phyloP scores from a whole-genome alignment of 2,113 vertebrate species.

The Hucho hucho region DNA sequence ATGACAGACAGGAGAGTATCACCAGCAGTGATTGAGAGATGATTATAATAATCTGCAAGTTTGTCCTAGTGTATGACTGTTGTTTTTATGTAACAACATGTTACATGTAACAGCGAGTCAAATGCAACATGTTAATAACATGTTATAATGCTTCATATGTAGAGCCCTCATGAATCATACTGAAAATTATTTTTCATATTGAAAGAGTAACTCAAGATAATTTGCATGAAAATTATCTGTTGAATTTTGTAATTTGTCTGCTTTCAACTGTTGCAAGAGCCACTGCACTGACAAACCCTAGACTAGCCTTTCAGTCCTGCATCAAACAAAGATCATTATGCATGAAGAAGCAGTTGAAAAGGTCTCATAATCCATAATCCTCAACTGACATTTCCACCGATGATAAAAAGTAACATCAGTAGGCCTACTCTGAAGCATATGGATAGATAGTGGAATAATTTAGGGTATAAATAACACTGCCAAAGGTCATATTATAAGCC shows the following conservation, averaged over 20 bases:
- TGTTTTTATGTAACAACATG: too few species aligned
- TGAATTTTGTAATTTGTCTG: not conserved
- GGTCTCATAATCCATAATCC: not conserved
- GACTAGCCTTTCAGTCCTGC: not conserved
- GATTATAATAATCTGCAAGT: not conserved
- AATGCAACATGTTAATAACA: too few species aligned
- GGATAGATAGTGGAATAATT: conserved; percentile 32
- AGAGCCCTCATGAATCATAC: too few species aligned
- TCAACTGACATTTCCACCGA: conserved; percentile 15
- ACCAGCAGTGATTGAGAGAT: conserved; percentile 2
- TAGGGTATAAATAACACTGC: conserved; percentile 22
- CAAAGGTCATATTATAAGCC: conserved; percentile 46
- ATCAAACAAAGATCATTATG: not conserved
- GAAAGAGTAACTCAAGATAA: not conserved
- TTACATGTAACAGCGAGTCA: too few species aligned
- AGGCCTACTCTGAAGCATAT: conserved; percentile 34
- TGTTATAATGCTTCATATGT: too few species aligned
- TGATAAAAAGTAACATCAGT: conserved; percentile 27
- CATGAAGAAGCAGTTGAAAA: not conserved
- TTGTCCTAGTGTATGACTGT: too few species aligned
- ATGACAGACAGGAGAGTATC: not conserved
- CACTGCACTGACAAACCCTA: not conserved
- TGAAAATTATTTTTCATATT: too few species aligned
- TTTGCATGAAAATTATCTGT: not conserved
- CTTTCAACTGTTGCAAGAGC: not conserved